Base-by-base conservation (phyloP, 2,797 vertebrate species). In the Xyrichtys novacula region DNA sequence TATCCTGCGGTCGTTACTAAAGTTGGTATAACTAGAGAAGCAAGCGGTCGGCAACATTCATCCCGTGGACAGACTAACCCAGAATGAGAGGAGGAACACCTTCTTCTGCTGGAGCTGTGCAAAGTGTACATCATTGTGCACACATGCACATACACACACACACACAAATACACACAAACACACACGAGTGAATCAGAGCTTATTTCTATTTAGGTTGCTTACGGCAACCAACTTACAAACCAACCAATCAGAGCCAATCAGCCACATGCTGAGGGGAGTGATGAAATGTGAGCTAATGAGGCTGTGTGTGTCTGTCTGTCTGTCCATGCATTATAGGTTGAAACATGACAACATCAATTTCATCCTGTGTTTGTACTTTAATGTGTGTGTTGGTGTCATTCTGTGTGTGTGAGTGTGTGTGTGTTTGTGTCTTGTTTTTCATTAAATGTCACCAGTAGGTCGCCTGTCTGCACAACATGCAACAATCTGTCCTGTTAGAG, bases 231-330 rank as follows among this genome's bases (percentile, higher is more conserved):
- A 26, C 38, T 34, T 57, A 23, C 20, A 25, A 48, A 53, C 53
- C 17, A 28, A 61, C 40, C 34, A 72, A 61, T 72, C 52, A 48
- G 36, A 59, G 58, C 54, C 60, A 78, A 80, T 80, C 69, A 71
- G 42, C 48, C 58, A 7, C 55, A 65, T 2, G n/a, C 69, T 66
- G 75, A 56, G 49, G 64, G 49, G 58, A 48, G 57, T 47, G 53
- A 70, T 76, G 74, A 57, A 57, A 67, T 25, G 57, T 65, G 2
- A 63, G 38, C 25, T 69, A 64, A 76, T 70, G 63, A 69, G 11
- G 40, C 5, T 0, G 32, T 34, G 32, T 39, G 49, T 43, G 49
- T 40, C n/a, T 26, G 34, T 31, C 55, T 47, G 29, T 59, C 47
- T 46, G 47, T 61, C 62, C 68, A 76, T 82, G 74, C 11, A 25